Evolutionary conservation across 2,888 invertebrate species (phyloP).

Genomic region (Aromia moschata): DNA sequence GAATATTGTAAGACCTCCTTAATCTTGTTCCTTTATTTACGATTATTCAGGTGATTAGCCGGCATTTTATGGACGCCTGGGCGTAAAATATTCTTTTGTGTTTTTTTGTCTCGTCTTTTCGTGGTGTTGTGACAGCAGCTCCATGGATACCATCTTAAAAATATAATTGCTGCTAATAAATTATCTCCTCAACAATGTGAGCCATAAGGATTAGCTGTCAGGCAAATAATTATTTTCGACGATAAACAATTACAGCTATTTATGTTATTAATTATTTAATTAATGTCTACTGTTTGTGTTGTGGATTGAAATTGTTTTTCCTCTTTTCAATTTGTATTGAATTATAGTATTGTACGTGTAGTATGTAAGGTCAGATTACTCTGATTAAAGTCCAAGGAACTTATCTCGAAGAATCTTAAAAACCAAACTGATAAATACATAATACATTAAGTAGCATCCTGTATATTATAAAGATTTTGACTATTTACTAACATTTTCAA

Average conservation of each 20-base stretch:
- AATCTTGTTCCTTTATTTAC: conserved; percentile 25
- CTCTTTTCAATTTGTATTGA: too few species aligned
- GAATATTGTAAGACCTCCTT: conserved; percentile 26
- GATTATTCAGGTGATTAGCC: conserved; percentile 19
- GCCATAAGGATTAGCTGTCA: neutral
- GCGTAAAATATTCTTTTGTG: conserved; percentile 11
- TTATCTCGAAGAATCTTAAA: too few species aligned
- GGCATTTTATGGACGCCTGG: conserved; percentile 16
- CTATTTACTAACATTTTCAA: too few species aligned
- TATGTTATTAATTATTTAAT: conserved; percentile 1
- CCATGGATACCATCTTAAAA: neutral
- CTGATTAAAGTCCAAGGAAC: too few species aligned
- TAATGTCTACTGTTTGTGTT: conserved; percentile 3
- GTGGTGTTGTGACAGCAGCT: conserved; percentile 4
- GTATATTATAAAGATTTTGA: too few species aligned
- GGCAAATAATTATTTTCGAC: conserved; percentile 1
- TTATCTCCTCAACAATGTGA: neutral
- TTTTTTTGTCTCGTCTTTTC: conserved; percentile 5
- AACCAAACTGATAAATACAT: too few species aligned
- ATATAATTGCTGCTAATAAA: neutral
- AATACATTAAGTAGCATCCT: too few species aligned
- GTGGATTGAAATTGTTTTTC: too few species aligned
- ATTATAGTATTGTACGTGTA: too few species aligned
- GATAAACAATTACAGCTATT: conserved; percentile 3
- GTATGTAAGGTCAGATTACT: too few species aligned